These are phyloP conservation scores for Tinea pellionella DNA, from an alignment of 2,888 invertebrate species.

Conservation along the genomic window DNA sequence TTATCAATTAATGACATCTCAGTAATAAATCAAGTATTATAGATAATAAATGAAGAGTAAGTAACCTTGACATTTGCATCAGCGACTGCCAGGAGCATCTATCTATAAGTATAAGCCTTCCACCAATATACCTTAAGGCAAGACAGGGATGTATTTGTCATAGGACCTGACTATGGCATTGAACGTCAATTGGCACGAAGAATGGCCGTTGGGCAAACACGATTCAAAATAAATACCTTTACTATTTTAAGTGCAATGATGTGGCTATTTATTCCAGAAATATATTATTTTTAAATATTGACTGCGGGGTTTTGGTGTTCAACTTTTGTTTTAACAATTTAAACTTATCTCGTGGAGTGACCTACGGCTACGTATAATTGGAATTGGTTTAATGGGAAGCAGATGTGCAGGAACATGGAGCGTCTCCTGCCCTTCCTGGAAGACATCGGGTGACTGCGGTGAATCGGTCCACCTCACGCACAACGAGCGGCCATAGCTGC, in stretches of 20 bases:
- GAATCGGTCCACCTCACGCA: no score
- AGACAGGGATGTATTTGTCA: constrained; percentile 7
- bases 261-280: not conserved
- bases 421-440: no score
- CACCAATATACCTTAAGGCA: not conserved
- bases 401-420: no score
- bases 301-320: no score
- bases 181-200: not conserved
- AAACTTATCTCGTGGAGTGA: no score
- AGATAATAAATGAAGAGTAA: not conserved
- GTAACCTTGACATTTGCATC: not conserved
- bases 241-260: not conserved
- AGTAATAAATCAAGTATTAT: not conserved
- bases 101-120: not conserved
- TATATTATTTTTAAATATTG: not conserved
- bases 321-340: no score
- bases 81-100: not conserved
- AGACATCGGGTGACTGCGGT: no score
- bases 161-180: constrained; percentile 4
- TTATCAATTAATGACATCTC: not conserved
- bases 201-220: constrained; percentile 7
- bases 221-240: constrained; percentile 10
- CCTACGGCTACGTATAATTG: no score
- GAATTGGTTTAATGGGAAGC: no score
- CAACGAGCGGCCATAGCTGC: no score